Conservation (phyloP, 1,140 invertebrate species). For the Megalopta genalis region DNA sequence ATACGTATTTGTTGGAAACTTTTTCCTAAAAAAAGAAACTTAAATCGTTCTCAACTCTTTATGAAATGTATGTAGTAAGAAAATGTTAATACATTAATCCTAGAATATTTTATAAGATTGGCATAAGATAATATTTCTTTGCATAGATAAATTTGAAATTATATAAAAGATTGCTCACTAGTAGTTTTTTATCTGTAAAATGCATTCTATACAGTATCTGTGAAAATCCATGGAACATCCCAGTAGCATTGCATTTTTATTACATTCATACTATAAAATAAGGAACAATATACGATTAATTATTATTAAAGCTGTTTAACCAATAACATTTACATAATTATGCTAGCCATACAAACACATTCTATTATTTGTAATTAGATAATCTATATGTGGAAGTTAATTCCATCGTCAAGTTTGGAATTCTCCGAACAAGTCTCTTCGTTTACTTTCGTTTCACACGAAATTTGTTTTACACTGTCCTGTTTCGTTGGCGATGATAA, state of each 20-base stretch:
- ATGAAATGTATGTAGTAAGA: not conserved
- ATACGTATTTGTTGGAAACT: not conserved
- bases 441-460: conserved; percentile 2
- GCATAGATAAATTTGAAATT: not conserved
- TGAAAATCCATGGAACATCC: not conserved
- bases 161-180: not conserved
- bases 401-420: conserved; percentile 4
- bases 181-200: not conserved
- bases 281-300: conserved; percentile 1
- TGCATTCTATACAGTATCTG: not conserved
- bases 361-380: not conserved
- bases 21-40: not conserved
- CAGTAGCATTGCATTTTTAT: not conserved
- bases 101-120: too few species aligned
- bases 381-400: conserved; percentile 23
- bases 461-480: conserved; percentile 3
- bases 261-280: not conserved
- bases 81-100: too few species aligned
- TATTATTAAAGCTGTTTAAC: conserved; percentile 13
- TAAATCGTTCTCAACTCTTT: not conserved
- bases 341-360: not conserved
- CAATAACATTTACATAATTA: not conserved
- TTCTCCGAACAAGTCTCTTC: conserved; percentile 26
- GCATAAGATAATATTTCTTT: not conserved
- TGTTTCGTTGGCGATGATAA: conserved; percentile 40